Base-by-base conservation (phyloP, 53 echinoderm and acorn worm genomes). In the Stichopus horrens region DNA sequence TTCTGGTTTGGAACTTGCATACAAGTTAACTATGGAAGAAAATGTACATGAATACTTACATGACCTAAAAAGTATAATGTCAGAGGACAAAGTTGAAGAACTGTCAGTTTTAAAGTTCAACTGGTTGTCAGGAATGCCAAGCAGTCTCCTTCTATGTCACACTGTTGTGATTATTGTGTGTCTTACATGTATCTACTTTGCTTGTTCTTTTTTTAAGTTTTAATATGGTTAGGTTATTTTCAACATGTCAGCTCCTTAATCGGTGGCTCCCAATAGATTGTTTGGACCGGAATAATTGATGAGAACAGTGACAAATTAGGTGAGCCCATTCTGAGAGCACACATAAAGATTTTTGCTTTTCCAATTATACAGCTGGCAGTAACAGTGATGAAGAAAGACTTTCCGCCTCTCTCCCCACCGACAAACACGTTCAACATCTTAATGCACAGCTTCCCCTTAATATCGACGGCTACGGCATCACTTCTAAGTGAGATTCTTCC, bases 251-350 rank as follows among this genome's bases (percentile, higher is more conserved):
- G 71, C 19, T 18, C 19, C 71, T 20, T 71, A 71, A 71, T 71
- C 71, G 18, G 71, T 71, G 19, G n/a, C 54, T 81, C 81, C 81
- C 81, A 8, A 10, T 55, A 81, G 81, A 81, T 16, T 11, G 56
- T 81, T 58, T 10, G 81, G 20, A 55, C 56, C 56, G 57, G 73
- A 74, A 87, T 87, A 87, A 87, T 87, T 87, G 87, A 87, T 87
- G 74, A 87, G 87, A n/a, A 56, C 73, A 21, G 19, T 87, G 75
- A 74, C 87, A 75, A 87, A 87, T 75, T 75, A 87, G 87, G 85
- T 67, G 67, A 85, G 66, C 63, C 20, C 37, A 52, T 23, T 85
- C 18, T 23, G 66, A 52, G 66, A 37, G 37, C 2, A 67, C 22
- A 85, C 85, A 85, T 84, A 16, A 59, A 85, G 85, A 85, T 85